Percentiles rank a stretch among this genome's conserved stretches.
These are phyloP conservation scores for Anabacerthia variegaticeps DNA, from an alignment of 2,797 vertebrate species.

Conservation along the genomic window DNA sequence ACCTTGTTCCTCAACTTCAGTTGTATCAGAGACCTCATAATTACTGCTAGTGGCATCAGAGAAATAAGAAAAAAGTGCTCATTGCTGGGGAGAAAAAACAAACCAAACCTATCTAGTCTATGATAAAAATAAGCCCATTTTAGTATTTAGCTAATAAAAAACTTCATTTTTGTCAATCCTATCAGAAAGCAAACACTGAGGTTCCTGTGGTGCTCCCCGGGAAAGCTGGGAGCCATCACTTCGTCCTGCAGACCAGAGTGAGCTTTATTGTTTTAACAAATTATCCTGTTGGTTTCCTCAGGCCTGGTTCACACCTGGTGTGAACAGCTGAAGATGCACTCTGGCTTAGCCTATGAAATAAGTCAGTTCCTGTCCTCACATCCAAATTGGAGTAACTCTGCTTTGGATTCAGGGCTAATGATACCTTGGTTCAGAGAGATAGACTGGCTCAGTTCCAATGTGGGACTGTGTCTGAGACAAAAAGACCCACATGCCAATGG, in stretches of 20 bases:
- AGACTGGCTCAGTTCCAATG: neutral
- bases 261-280: neutral
- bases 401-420: neutral
- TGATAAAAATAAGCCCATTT: neutral
- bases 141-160: neutral
- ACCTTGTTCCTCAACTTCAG: neutral
- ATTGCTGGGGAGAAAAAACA: neutral
- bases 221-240: neutral
- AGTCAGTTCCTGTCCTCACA: neutral
- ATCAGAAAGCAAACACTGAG: accelerated
- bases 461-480: neutral
- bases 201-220: neutral
- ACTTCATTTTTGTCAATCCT: neutral
- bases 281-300: neutral
- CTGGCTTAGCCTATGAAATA: neutral
- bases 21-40: neutral
- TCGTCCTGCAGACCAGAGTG: neutral
- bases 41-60: neutral
- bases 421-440: neutral
- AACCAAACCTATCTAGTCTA: neutral
- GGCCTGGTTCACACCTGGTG: neutral
- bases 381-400: neutral
- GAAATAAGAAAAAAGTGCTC: neutral
- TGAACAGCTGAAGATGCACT: neutral
- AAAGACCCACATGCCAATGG: accelerated